Evolutionary conservation across 2,797 vertebrate genomes (phyloP).

Genomic region (Sebastes hopkinsi): DNA sequence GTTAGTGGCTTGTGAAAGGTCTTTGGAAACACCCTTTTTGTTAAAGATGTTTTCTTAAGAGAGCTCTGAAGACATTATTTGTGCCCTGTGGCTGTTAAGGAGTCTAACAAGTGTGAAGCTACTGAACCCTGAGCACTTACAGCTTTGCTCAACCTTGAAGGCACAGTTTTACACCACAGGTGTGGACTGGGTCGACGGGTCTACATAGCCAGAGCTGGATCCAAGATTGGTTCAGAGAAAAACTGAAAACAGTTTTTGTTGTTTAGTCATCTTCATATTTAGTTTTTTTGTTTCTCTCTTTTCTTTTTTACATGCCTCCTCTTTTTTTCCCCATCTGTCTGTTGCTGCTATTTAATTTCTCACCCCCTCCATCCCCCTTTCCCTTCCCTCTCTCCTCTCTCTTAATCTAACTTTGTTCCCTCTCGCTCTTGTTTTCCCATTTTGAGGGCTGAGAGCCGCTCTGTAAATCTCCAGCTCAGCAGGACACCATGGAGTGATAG

Average conservation of each 20-base stretch:
- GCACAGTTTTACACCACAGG: constrained; percentile 47
- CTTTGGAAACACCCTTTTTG: constrained; percentile 31
- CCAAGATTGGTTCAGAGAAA: constrained; percentile 1
- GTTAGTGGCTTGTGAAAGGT: constrained; percentile 17
- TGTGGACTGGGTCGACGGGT: constrained; percentile 10
- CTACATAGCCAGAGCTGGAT: constrained; percentile 4
- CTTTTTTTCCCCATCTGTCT: constrained; percentile 6
- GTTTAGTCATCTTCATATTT: constrained; percentile 34
- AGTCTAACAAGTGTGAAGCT: constrained; percentile 47
- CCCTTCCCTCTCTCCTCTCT: constrained; percentile 23
- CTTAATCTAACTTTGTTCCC: constrained; percentile 44
- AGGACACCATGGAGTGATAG: constrained; percentile 77
- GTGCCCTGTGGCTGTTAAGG: constrained; percentile 32
- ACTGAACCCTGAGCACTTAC: constrained; percentile 32
- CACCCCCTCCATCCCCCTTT: constrained; percentile 16
- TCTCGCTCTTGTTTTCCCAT: constrained; percentile 70
- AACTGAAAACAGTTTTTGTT: constrained; percentile 20
- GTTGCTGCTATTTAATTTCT: constrained; percentile 33
- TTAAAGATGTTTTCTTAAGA: constrained; percentile 33
- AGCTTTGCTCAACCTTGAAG: constrained; percentile 42
- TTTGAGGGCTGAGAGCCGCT: constrained; percentile 51
- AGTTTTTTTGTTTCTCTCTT: constrained; percentile 8
- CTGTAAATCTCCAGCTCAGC: constrained; percentile 70
- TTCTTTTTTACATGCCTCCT: background rate
- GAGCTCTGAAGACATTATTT: constrained; percentile 34